Base-by-base conservation (phyloP, 92 coral and sea anemone genomes). In the Plumapathes pennacea region DNA sequence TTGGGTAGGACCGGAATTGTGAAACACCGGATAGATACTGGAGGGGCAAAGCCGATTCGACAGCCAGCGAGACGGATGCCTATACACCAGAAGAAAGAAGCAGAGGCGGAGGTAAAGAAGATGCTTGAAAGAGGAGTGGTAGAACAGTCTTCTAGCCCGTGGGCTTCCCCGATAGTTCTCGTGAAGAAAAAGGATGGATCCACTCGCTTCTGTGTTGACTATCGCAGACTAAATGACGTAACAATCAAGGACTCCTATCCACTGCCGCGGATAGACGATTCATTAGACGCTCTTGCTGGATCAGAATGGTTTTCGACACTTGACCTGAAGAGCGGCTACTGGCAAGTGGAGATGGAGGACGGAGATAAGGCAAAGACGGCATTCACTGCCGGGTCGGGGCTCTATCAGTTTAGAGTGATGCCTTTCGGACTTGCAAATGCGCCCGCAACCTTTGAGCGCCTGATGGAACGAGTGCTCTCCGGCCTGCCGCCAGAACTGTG, bases 361-460 rank as follows among this genome's bases (percentile, higher is more conserved):
- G 15, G 32, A 0, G 71, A 46, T 46, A 63, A 2, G 13, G 71
- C 31, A 22, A 63, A 63, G 38, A 63, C 71, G 3, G 48, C 71
- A 3, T 63, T 63, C 13, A 27, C 60, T 5, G 20, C 44, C n/a
- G 71, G 71, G 12, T 19, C 10, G 1, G 71, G 71, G 13, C 25
- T 27, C 3, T 63, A 36, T 20, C 60, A 63, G 32, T 63, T 63
- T 21, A 3, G 10, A 25, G 71, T 63, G 8, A 63, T 63, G 46
- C 29, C 71, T 5, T 63, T 63, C 32, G 45, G 71, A 28, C 23
- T 63, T 8, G 6, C 41, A 43, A 63, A 63, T 14, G 71, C 71
- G 14, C 60, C 71, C 20, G 60, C 71, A 15, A 63, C 60, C 10
- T 63, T 64, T 33, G 50, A 64, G 25, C 11, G 62, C 25, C 13